Conservation (phyloP, 2,113 vertebrate genomes). For the Pica pica region DNA sequence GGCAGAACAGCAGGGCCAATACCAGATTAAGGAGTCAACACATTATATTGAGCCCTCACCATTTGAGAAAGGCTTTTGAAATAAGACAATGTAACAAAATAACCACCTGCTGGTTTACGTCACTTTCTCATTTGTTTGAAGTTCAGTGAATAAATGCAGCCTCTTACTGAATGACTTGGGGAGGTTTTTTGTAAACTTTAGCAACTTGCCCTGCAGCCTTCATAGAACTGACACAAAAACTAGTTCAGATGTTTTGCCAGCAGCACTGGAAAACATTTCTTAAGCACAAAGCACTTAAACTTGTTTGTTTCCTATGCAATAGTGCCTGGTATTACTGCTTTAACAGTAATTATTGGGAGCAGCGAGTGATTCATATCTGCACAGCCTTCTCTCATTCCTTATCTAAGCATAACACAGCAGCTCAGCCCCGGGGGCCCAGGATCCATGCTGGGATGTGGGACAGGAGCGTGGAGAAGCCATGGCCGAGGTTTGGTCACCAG, state of each 20-base stretch:
- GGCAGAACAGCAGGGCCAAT: neutral
- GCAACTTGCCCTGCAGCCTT: neutral
- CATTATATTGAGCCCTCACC: neutral
- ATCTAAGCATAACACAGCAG: neutral
- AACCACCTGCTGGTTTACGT: neutral
- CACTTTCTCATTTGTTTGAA: neutral
- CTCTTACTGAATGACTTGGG: neutral
- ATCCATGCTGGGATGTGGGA: neutral
- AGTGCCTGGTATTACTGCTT: neutral
- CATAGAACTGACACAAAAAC: neutral
- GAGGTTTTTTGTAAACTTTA: neutral
- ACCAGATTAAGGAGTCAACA: neutral
- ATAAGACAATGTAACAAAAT: neutral
- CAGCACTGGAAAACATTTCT: neutral
- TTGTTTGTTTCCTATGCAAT: neutral
- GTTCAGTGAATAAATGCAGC: neutral
- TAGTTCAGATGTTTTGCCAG: neutral
- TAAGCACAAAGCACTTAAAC: neutral
- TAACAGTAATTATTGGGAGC: neutral
- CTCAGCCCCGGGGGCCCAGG: neutral
- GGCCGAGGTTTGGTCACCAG: rapidly evolving
- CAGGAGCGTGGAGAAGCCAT: rapidly evolving
- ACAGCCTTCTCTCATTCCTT: neutral
- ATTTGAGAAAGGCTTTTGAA: neutral
- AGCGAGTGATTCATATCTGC: neutral